These are phyloP conservation scores for Myrmecophaga tridactyla DNA, from an alignment of 2,113 vertebrate genomes.

Conservation along the genomic window DNA sequence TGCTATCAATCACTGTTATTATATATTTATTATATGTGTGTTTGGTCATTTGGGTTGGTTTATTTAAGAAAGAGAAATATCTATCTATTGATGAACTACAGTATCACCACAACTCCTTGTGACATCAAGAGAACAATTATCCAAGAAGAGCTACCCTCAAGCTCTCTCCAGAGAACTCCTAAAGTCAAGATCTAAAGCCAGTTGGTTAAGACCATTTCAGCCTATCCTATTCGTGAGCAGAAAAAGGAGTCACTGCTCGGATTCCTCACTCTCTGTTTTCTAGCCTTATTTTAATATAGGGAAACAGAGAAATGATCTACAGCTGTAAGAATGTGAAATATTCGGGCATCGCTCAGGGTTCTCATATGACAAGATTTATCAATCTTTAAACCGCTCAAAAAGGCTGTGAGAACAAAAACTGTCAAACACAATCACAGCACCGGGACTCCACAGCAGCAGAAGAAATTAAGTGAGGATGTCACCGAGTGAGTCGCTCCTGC, in stretches of 20 bases:
- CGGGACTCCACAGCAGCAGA: constrained; percentile 21
- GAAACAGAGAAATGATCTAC: neutral
- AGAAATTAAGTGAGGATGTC: constrained; percentile 75
- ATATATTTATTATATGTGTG: neutral
- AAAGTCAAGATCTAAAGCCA: constrained; percentile 23
- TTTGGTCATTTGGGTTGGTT: neutral
- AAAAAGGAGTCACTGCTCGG: neutral
- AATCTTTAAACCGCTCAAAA: constrained; percentile 59
- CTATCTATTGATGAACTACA: neutral
- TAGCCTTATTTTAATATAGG: constrained; percentile 28
- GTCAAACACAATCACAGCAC: constrained; percentile 73
- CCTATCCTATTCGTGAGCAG: neutral
- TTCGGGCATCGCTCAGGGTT: neutral
- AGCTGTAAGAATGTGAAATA: neutral
- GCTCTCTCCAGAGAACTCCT: constrained; percentile 6
- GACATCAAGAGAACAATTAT: constrained; percentile 30
- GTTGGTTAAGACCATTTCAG: neutral
- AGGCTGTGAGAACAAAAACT: constrained; percentile 61
- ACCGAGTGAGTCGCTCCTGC: constrained; percentile 38
- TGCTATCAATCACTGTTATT: neutral
- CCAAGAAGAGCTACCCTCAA: neutral
- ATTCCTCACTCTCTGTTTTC: neutral
- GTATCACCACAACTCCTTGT: neutral
- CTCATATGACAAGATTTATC: constrained; percentile 12
- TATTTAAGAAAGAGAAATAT: neutral